Base-by-base conservation (phyloP, 2,888 invertebrate species). In the Hydropsyche betteni region DNA sequence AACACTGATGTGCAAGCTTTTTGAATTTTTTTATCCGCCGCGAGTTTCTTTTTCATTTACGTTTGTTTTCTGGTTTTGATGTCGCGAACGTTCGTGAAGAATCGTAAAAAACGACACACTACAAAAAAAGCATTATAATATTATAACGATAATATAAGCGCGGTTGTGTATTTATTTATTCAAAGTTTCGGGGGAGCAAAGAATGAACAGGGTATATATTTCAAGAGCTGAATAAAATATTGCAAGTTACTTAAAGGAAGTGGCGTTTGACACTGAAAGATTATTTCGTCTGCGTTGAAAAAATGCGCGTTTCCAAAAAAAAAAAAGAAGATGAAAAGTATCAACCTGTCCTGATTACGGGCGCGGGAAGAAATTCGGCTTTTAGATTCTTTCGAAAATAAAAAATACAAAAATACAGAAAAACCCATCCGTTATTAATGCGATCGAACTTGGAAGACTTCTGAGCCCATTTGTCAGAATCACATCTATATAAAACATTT, bases 1-100 rank as follows among this genome's bases (percentile, higher is more conserved):
- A 79, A 79, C 79, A 79, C 77, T 79, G 79, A 79, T 79, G 79
- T 75, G 79, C 77, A 77, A 77, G 79, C 79, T 44, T 44, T 44
- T 44, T 44, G 72, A 74, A 8, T 77, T 74, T 74, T 76, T 72
- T 75, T 38, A 72, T 58, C 7, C 34, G 16, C 14, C 33, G 61
- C 33, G 4, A 64, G 73, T 16, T 74, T 24, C 44, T 68, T 75
- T 75, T 76, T 75, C 75, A 70, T 76, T 73, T 71, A 72, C 74
- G 68, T 76, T 71, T 76, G 74, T 71, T 75, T 73, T 68, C 69
- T 73, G 75, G 69, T 58, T 77, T 61, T 64, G 74, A 68, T 38
- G 52, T 74, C 55, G 72, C 52, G 38, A 71, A 72, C 71, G 68
- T 50, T 55, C 53, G n/a, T 10, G 58, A 44, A 44, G 10, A 8